These are phyloP conservation scores for Podiceps cristatus DNA, from an alignment of 2,113 vertebrate species.

Conservation along the genomic window DNA sequence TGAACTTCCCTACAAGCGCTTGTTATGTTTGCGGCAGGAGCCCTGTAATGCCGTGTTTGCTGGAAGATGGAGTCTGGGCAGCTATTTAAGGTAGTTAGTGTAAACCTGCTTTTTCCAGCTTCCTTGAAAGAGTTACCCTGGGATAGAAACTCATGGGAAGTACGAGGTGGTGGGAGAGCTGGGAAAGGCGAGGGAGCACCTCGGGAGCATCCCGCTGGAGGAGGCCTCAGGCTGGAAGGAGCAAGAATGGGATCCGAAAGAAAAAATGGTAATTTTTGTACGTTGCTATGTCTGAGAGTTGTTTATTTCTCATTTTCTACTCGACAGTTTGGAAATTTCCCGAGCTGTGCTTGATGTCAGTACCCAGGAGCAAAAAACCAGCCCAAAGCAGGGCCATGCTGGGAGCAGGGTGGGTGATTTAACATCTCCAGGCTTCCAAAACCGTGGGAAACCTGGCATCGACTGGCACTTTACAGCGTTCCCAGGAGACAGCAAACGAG, in stretches of 20 bases:
- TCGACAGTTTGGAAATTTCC: neutral
- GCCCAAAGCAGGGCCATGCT: neutral
- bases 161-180: neutral
- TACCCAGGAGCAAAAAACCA: neutral
- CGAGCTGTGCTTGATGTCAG: neutral
- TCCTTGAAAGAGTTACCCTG: neutral
- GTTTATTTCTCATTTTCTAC: neutral
- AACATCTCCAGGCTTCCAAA: neutral
- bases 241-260: neutral
- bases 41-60: fast-evolving
- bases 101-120: neutral
- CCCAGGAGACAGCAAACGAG: fast-evolving
- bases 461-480: fast-evolving
- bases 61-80: neutral
- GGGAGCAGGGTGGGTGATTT: neutral
- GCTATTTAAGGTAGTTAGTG: neutral
- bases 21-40: neutral
- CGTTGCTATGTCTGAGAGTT: neutral
- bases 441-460: neutral
- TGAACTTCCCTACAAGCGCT: neutral
- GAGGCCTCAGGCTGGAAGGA: neutral
- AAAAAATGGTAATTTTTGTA: neutral
- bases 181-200: neutral
- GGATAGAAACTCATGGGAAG: neutral
- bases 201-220: fast-evolving